phyloP scores from a whole-genome alignment of 2,797 vertebrate genomes.

The Trachurus trachurus region DNA sequence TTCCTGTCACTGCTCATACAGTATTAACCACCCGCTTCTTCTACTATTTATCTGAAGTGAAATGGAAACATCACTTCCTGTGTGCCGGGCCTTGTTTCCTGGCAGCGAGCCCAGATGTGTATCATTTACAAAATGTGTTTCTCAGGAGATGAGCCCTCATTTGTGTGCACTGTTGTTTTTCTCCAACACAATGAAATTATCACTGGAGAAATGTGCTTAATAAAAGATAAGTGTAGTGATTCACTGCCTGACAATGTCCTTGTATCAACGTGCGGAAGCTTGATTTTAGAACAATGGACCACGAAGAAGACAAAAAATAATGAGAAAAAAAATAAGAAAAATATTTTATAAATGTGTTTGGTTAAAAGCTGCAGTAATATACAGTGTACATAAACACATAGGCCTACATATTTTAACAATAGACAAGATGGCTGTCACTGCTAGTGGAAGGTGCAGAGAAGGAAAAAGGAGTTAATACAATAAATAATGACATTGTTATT shows the following conservation, averaged over 20 bases:
- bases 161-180: constrained; percentile 36
- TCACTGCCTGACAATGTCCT: not conserved
- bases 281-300: constrained; percentile 5
- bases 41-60: not conserved
- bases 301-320: not conserved
- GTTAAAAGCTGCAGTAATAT: no score
- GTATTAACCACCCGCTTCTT: not conserved
- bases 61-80: constrained; percentile 22
- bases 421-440: no score
- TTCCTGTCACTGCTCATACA: constrained; percentile 13
- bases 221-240: constrained; percentile 21
- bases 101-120: constrained; percentile 1
- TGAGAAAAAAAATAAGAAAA: not conserved
- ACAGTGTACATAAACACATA: no score
- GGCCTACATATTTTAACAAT: not conserved
- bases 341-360: not conserved
- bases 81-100: not conserved
- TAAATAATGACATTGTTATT: not conserved
- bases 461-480: not conserved
- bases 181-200: constrained; percentile 33
- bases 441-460: no score
- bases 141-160: constrained; percentile 38
- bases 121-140: constrained; percentile 17
- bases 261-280: not conserved
- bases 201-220: not conserved